Evolutionary conservation across 2,888 invertebrate genomes (phyloP).

Genomic region (Eledona agricola): DNA sequence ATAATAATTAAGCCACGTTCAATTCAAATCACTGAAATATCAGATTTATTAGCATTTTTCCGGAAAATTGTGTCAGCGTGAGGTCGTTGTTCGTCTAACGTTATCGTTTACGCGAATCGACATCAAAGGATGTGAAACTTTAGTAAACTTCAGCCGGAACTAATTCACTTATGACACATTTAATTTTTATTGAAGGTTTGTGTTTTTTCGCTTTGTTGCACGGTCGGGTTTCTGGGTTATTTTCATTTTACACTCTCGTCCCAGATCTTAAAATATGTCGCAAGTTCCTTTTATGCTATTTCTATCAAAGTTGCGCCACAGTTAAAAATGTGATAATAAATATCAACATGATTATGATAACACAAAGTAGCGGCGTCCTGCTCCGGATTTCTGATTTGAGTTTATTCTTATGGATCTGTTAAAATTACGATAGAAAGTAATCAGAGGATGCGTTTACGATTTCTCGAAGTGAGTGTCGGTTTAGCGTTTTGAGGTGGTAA

Average conservation of each 20-base stretch:
- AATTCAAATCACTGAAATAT: slow-evolving; percentile 15
- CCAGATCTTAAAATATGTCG: not conserved
- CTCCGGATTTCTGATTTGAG: slow-evolving; percentile 3
- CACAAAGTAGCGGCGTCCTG: too few species aligned
- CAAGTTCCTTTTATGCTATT: slow-evolving; percentile 4
- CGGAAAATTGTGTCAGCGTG: not conserved
- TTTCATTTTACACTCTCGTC: not conserved
- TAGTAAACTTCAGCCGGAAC: slow-evolving; percentile 19
- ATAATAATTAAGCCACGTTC: slow-evolving; percentile 20
- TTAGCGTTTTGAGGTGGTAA: slow-evolving; percentile 22
- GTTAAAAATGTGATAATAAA: too few species aligned
- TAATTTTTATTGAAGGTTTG: slow-evolving; percentile 14
- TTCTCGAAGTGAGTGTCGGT: slow-evolving; percentile 11
- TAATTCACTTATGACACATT: slow-evolving; percentile 20
- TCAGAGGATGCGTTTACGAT: slow-evolving; percentile 12
- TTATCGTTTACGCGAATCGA: slow-evolving; percentile 12
- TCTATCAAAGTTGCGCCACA: too few species aligned
- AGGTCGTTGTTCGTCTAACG: not conserved
- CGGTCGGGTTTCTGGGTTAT: slow-evolving; percentile 1
- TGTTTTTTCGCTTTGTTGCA: slow-evolving; percentile 8
- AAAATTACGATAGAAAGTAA: too few species aligned
- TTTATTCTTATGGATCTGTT: too few species aligned
- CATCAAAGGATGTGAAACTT: slow-evolving; percentile 20
- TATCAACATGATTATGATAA: too few species aligned
- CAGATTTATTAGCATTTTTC: slow-evolving; percentile 9